Percentiles rank a stretch among this genome's conserved stretches.
Conservation (phyloP, 2,113 vertebrate species). For the Micromys minutus region DNA sequence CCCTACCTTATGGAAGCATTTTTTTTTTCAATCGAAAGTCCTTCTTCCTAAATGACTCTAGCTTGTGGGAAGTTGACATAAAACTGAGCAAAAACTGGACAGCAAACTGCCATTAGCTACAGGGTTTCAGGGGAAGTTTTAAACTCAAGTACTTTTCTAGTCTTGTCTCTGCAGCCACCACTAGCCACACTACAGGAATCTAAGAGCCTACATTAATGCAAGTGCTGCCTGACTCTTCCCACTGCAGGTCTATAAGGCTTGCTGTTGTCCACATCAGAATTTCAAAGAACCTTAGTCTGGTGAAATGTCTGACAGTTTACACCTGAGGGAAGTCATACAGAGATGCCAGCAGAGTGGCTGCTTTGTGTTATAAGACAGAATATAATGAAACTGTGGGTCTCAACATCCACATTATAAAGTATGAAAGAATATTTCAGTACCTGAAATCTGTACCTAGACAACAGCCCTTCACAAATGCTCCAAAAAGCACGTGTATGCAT, state of each 20-base stretch:
- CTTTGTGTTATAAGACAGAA: neutral
- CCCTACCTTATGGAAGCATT: neutral
- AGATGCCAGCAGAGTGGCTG: slow-evolving; percentile 1
- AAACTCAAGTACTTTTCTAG: neutral
- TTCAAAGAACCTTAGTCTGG: neutral
- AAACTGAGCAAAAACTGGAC: neutral
- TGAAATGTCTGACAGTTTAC: neutral
- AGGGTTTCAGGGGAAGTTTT: neutral
- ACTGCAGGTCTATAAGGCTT: neutral
- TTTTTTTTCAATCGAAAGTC: neutral
- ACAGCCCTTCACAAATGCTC: neutral
- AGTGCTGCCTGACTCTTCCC: neutral
- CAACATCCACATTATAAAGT: neutral
- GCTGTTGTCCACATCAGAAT: neutral
- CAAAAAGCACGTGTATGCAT: neutral
- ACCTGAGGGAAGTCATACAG: neutral
- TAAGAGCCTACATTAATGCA: slow-evolving; percentile 19
- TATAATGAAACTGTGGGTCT: neutral
- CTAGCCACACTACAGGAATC: neutral
- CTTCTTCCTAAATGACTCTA: neutral
- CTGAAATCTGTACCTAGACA: neutral
- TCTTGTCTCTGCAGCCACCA: neutral
- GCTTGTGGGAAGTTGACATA: neutral
- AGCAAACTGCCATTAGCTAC: neutral
- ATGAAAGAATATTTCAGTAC: slow-evolving; percentile 21